Conservation (phyloP, 2,797 vertebrate species). For the Saxicola maurus region DNA sequence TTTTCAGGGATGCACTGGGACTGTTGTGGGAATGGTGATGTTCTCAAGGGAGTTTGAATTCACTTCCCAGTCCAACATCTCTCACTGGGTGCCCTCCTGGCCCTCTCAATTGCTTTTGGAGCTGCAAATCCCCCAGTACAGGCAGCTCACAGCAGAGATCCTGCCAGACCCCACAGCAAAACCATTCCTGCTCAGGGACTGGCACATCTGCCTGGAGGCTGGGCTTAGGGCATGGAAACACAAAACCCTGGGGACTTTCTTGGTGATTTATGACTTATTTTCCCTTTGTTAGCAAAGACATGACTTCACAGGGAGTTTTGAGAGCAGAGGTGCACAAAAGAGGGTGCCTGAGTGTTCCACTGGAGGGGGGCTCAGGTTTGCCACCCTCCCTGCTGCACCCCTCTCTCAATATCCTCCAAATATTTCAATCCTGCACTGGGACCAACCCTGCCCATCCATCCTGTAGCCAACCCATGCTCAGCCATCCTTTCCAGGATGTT, state of each 20-base stretch:
- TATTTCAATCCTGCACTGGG: background rate
- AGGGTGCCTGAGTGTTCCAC: background rate
- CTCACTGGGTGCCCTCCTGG: background rate
- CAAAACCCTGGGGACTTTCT: rapidly evolving
- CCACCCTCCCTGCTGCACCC: background rate
- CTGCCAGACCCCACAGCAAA: background rate
- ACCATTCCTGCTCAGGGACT: background rate
- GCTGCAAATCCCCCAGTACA: background rate
- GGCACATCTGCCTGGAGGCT: background rate
- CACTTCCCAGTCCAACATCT: background rate
- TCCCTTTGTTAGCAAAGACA: background rate
- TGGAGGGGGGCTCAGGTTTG: background rate
- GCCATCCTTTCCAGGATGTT: background rate
- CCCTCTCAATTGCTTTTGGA: background rate
- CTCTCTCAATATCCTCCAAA: background rate
- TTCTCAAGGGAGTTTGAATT: background rate
- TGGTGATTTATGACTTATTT: background rate
- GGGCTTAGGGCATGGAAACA: background rate
- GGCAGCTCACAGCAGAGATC: background rate
- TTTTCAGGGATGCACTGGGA: background rate
- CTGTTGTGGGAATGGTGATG: background rate
- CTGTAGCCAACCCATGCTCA: background rate
- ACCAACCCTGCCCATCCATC: background rate
- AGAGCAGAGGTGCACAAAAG: background rate
- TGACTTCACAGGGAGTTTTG: background rate